Conservation (phyloP, 1,140 invertebrate genomes). For the Campoletis sonorensis region DNA sequence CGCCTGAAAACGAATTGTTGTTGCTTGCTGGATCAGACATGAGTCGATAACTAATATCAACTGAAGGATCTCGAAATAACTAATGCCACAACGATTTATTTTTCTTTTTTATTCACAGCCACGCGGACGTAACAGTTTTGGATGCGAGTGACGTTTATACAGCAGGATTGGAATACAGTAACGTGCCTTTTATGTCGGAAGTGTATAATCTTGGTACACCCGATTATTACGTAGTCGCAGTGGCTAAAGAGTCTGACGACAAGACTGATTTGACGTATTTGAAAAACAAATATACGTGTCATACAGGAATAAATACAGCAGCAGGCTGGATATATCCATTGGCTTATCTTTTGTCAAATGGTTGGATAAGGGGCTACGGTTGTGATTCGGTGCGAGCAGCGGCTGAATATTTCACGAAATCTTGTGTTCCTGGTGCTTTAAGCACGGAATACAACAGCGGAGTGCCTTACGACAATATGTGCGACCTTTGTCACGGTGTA, state of each 20-base stretch:
- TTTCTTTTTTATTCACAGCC: slow-evolving; percentile 62
- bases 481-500: slow-evolving; percentile 94
- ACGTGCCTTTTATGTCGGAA: slow-evolving; percentile 93
- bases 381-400: slow-evolving; percentile 93
- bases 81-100: no score
- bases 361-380: slow-evolving; percentile 93
- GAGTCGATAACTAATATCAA: no score
- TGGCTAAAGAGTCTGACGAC: slow-evolving; percentile 92
- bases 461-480: slow-evolving; percentile 92
- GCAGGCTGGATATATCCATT: slow-evolving; percentile 98
- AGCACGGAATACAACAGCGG: slow-evolving; percentile 88
- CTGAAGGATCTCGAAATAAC: not conserved
- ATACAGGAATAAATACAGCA: slow-evolving; percentile 93
- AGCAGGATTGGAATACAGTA: slow-evolving; percentile 86
- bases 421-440: slow-evolving; percentile 92
- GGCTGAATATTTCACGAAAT: slow-evolving; percentile 94
- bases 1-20: no score
- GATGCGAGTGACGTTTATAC: slow-evolving; percentile 97
- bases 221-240: slow-evolving; percentile 96
- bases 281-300: slow-evolving; percentile 92
- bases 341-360: slow-evolving; percentile 94
- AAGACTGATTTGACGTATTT: slow-evolving; percentile 92
- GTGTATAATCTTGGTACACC: slow-evolving; percentile 90
- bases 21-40: no score
- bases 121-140: slow-evolving; percentile 91